Percentiles rank a stretch among this genome's conserved stretches.
Evolutionary conservation across 2,113 vertebrate species (phyloP).

Genomic region (Protomyctophum bolini): DNA sequence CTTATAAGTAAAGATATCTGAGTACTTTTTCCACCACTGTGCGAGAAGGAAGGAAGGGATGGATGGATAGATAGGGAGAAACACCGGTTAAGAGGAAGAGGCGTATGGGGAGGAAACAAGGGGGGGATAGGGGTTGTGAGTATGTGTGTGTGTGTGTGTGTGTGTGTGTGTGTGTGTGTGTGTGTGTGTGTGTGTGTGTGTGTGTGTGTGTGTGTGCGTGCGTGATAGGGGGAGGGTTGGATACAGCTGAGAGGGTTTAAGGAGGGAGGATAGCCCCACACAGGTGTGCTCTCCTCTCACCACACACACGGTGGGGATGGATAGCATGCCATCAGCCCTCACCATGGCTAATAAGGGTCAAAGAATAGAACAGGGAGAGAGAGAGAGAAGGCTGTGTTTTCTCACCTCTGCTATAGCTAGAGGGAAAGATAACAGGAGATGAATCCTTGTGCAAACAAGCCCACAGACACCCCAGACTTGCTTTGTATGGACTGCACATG

Average conservation of each 20-base stretch:
- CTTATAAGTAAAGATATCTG: conserved; percentile 2
- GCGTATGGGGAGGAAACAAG: background rate
- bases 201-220: background rate
- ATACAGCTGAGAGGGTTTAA: background rate
- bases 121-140: background rate
- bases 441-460: conserved; percentile 75
- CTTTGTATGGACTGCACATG: background rate
- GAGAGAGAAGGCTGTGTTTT: conserved; percentile 45
- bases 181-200: too few relatives aligned
- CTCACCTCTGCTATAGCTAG: conserved; percentile 63
- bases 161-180: too few relatives aligned
- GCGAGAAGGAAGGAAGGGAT: background rate
- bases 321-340: conserved; percentile 62
- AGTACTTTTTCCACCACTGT: background rate
- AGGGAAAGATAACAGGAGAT: conserved; percentile 70
- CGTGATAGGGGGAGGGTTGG: conserved; percentile 1
- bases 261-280: conserved; percentile 43
- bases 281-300: conserved; percentile 66
- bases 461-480: conserved; percentile 51
- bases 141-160: too few relatives aligned
- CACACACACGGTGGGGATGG: conserved; percentile 34
- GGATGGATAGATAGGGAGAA: background rate
- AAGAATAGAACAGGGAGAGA: conserved; percentile 50
- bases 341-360: conserved; percentile 65
- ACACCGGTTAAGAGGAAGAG: conserved; percentile 14